Evolutionary conservation across 2,797 vertebrate genomes (phyloP), one percentile per base, ranked within the genome.

Genomic region (Pseudochaenichthys georgianus): DNA sequence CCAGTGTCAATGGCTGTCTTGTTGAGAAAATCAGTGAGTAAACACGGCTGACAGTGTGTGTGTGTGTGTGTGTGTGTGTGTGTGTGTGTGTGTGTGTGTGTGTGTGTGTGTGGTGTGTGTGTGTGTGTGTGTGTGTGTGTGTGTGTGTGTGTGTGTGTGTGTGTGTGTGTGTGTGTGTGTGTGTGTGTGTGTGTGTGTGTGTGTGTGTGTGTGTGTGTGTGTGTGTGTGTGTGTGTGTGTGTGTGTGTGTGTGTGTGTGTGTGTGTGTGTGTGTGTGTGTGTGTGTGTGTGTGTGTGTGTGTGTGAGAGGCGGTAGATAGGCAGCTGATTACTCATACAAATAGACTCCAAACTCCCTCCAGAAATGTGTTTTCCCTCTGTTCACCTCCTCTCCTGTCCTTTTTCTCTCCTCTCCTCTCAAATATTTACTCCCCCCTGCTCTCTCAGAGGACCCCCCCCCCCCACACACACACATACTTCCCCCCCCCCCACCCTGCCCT

Each of bases 1-100:
- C 97, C 96, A 96, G 95, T 97, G 97, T 98, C 97, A 98, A 96
- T 97, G 97, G 96, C 97, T 98, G 97, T 98, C 97, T 98, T 97
- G 97, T 98, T 96, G 96, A 97, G 96, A 98, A 98, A 97, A 98
- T 98, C 97, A 97, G 96, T 98, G 96, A 97, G 97, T 98, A 98
- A 99, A 99, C 97, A 99, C 90, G 95, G 96, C 95, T 97, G 97
- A 97, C 96, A 97, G 96, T 96, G 95, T 95, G 88, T 95, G 88
- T 65, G 81, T 53, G 73, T 4, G 47, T 70, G 51, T 73, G 73
- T 69, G 69, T 74, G 77, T 55, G 28, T 34, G 54, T 57, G 34
- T 50, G 46, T 41, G 68, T 43, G 47, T 28, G 66, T 59, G 57
- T 15, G 48, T 60, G 41, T 28, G 38, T 23, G 52, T 43, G 64